phyloP scores from a whole-genome alignment of 2,113 vertebrate genomes.

The Anolis carolinensis region DNA sequence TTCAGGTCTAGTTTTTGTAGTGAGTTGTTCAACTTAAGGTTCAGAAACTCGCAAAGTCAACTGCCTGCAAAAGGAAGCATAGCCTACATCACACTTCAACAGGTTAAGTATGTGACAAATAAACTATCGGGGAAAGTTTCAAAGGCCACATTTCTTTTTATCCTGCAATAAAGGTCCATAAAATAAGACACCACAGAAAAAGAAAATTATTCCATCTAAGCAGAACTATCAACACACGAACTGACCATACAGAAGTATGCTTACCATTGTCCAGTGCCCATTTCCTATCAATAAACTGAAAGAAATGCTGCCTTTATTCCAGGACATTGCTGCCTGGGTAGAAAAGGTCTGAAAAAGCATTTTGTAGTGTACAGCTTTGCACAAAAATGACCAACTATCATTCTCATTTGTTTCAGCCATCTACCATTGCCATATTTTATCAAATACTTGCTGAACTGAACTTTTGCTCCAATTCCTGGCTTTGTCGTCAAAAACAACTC shows the following conservation, averaged over 20 bases:
- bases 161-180: neutral
- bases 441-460: slow-evolving; percentile 69
- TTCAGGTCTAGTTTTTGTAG: neutral
- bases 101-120: too few relatives aligned
- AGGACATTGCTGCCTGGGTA: neutral
- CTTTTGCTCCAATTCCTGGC: slow-evolving; percentile 63
- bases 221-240: neutral
- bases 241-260: neutral
- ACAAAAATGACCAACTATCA: slow-evolving; percentile 1
- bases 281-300: neutral
- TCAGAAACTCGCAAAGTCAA: neutral
- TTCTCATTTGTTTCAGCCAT: slow-evolving; percentile 68
- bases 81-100: neutral
- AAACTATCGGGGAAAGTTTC: neutral
- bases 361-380: neutral
- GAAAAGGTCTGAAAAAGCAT: neutral
- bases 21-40: neutral
- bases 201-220: neutral
- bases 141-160: neutral
- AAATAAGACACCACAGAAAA: neutral
- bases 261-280: neutral
- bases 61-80: neutral
- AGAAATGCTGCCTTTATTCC: neutral
- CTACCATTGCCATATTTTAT: slow-evolving; percentile 71
- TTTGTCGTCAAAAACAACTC: slow-evolving; percentile 60